Evolutionary conservation across 2,113 vertebrate genomes (phyloP), one percentile per base, ranked within the genome.

Genomic region (Notechis scutatus): DNA sequence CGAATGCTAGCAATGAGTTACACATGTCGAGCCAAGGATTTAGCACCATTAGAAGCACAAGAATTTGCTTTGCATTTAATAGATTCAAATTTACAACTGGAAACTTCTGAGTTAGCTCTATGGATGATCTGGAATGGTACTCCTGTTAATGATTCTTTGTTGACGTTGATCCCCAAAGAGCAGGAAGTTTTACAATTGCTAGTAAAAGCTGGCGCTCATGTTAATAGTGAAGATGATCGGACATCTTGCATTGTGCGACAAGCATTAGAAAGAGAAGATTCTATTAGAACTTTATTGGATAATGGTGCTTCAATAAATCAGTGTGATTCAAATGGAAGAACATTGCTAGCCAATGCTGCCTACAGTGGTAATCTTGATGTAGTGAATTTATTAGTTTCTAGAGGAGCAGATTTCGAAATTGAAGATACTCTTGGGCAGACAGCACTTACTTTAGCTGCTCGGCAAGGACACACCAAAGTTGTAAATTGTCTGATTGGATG

Each of bases 121-220:
- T 99, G 99, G 99, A 99, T 99, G 99, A 98, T 99, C 88, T 99
- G 99, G 99, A 99, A 99, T 18, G 98, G 99, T 88, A 99, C 99
- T 0, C 99, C 99, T 24, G 98, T 99, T 87, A 98, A 99, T 97
- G 99, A 99, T 96, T 99, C 99, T 9, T 97, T 99, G 93, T 98
- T 97, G 45, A 98, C 98, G 20, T 96, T 98, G 34, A 98, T 99
- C 96, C 99, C 99, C 55, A 99, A 98, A 97, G 99, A 99, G 91
- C 99, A 99, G 95, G 99, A 99, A 94, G 99, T 99, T 1, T 95
- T 99, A 15, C 99, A 99, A 95, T 98, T 99, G 89, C 95, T 99
- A 93, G 99, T 99, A 3, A 99, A 99, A 97, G 99, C 99, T 0
- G 99, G 99, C 0, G 99, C 99, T 90, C 99, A 99, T 0, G 98